These are phyloP conservation scores for Novumbra hubbsi DNA, from an alignment of 2,797 vertebrate species.

Conservation along the genomic window DNA sequence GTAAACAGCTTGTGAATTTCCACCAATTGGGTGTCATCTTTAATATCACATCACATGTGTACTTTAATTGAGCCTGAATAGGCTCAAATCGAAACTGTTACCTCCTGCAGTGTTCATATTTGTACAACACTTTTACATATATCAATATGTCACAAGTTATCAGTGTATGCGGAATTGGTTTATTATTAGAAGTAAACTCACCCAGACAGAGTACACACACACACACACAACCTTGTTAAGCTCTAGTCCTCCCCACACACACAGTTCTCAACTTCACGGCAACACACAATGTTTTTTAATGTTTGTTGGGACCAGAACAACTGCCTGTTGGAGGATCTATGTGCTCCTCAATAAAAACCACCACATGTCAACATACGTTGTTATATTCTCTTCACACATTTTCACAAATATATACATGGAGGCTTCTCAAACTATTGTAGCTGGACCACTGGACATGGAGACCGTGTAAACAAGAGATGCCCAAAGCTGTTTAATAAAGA, in stretches of 20 bases:
- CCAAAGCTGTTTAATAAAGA: no score
- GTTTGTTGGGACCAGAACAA: no score
- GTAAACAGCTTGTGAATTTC: neutral
- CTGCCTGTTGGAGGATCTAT: no score
- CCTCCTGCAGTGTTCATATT: slow-evolving; percentile 42
- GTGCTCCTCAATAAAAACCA: no score
- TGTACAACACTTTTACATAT: neutral
- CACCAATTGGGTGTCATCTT: slow-evolving; percentile 29
- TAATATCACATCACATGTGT: slow-evolving; percentile 46
- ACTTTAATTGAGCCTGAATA: slow-evolving; percentile 41
- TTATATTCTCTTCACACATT: no score
- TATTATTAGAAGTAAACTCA: slow-evolving; percentile 4
- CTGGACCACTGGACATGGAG: no score
- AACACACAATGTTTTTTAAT: neutral
- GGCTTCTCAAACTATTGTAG: no score
- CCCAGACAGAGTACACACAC: neutral
- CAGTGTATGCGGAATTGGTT: slow-evolving; percentile 4
- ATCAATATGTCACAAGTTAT: neutral
- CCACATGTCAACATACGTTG: no score
- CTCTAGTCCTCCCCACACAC: neutral
- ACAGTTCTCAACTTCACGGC: no score
- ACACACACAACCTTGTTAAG: neutral
- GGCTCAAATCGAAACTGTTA: slow-evolving; percentile 39
- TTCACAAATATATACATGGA: no score
- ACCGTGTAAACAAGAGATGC: no score